Percentiles rank a stretch among this genome's conserved stretches.
Evolutionary conservation across 2,113 vertebrate genomes (phyloP).

Genomic region (Pampusana beccarii): DNA sequence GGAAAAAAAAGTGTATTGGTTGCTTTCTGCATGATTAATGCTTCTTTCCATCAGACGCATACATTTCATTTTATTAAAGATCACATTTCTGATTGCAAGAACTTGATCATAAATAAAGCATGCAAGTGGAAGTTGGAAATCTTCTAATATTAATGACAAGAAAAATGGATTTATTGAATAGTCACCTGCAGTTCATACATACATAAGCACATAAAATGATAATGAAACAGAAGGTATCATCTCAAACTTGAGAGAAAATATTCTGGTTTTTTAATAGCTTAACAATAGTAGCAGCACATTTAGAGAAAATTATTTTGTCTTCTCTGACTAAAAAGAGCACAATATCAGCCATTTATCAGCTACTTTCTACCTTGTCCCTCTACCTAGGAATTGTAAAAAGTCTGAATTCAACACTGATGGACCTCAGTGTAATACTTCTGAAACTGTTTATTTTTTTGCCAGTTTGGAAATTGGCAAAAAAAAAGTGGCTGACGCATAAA

Average conservation of each 20-base stretch:
- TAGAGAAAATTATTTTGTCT: conserved; percentile 25
- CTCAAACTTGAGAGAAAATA: not conserved
- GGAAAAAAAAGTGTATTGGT: conserved; percentile 22
- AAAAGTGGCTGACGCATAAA: not conserved
- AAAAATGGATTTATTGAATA: conserved; percentile 65
- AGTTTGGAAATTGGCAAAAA: not conserved
- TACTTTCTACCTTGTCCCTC: not conserved
- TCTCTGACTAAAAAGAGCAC: not conserved
- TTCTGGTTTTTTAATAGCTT: not conserved
- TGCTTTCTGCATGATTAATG: conserved; percentile 60
- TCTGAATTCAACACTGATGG: not conserved
- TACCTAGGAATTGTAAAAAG: not conserved
- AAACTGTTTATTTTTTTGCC: not conserved
- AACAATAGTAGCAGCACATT: conserved; percentile 4
- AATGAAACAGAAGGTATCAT: not conserved
- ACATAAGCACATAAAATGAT: conserved; percentile 34
- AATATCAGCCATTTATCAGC: not conserved
- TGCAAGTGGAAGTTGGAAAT: conserved; percentile 51
- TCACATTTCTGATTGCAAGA: conserved; percentile 65
- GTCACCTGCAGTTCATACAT: conserved; percentile 52
- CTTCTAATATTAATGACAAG: conserved; percentile 63
- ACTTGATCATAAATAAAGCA: conserved; percentile 66
- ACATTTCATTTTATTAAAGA: conserved; percentile 69
- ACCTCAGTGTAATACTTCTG: not conserved
- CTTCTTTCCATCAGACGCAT: conserved; percentile 41